A percentile compares a stretch with the other conserved stretches of the same genome.
Conservation (phyloP, 2,888 invertebrate genomes). For the Laspeyria flexula region DNA sequence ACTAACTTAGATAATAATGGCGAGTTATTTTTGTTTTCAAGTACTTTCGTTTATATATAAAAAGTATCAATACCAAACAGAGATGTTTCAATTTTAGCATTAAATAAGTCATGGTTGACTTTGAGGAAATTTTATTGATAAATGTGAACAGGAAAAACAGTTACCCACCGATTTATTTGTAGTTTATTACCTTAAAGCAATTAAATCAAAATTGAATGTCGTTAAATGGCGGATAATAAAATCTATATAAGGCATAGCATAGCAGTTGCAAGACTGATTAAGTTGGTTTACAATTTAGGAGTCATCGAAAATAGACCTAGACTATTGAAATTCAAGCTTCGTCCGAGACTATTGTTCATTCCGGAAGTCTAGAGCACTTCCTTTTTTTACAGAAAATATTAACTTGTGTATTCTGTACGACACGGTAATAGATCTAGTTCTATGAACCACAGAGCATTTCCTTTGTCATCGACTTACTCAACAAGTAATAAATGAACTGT, state of each 20-base stretch:
- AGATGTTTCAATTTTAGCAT: no score
- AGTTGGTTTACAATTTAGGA: constrained; percentile 27
- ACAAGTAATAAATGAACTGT: constrained; percentile 9
- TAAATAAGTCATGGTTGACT: not conserved
- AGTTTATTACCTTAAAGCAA: constrained; percentile 16
- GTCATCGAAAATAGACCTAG: constrained; percentile 26
- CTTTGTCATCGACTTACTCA: constrained; percentile 20
- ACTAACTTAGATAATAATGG: no score
- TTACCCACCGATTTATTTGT: constrained; percentile 7
- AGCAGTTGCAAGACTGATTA: constrained; percentile 28
- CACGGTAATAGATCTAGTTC: constrained; percentile 42
- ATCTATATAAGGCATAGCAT: constrained; percentile 28
- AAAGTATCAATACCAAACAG: not conserved
- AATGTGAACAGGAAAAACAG: constrained; percentile 14
- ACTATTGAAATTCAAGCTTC: constrained; percentile 39
- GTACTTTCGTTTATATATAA: no score
- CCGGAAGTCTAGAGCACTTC: constrained; percentile 53
- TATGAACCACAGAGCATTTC: constrained; percentile 52
- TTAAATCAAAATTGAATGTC: constrained; percentile 29
- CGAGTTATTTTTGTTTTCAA: no score
- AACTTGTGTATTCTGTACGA: constrained; percentile 40
- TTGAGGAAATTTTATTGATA: constrained; percentile 6
- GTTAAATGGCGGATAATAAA: constrained; percentile 25
- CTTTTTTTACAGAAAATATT: constrained; percentile 42
- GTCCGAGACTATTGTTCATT: constrained; percentile 47